A percentile compares a stretch with the other conserved stretches of the same genome.
Conservation (phyloP, 1,140 invertebrate genomes). For the Polypedilum pembai region DNA sequence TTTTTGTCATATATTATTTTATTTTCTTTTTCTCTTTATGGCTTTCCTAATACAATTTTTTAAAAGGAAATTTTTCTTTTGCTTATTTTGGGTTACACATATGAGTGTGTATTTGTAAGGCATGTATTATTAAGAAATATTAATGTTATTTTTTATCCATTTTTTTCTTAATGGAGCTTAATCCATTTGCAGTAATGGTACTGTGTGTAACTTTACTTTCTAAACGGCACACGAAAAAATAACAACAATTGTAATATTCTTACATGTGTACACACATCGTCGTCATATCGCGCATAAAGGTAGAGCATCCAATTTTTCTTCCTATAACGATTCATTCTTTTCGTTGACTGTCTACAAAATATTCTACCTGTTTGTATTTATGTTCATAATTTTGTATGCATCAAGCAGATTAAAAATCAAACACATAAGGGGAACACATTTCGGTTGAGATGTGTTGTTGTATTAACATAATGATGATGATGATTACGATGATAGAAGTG, state of each 20-base stretch:
- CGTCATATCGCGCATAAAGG: background rate
- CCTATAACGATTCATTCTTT: background rate
- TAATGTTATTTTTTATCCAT: slow-evolving; percentile 19
- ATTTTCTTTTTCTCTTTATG: background rate
- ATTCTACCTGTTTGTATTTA: slow-evolving; percentile 12
- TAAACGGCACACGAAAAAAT: background rate
- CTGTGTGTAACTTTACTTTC: slow-evolving; percentile 10
- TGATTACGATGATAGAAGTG: slow-evolving; percentile 12
- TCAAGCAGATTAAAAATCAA: slow-evolving; percentile 7
- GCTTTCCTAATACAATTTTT: background rate
- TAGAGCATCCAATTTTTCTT: no score
- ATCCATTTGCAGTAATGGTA: slow-evolving; percentile 17
- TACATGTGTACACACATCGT: background rate
- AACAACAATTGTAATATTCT: slow-evolving; percentile 19
- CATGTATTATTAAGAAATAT: slow-evolving; percentile 20
- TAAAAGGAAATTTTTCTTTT: background rate
- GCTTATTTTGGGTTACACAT: background rate
- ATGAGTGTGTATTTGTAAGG: background rate
- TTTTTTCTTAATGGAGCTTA: background rate
- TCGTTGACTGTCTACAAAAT: background rate
- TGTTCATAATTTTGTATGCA: slow-evolving; percentile 18
- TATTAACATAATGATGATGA: slow-evolving; percentile 8
- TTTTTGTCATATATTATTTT: slow-evolving; percentile 20
- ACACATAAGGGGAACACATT: slow-evolving; percentile 1
- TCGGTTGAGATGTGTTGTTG: background rate